phyloP scores from a whole-genome alignment of 2,888 invertebrate genomes.

The Nephrotoma flavescens region DNA sequence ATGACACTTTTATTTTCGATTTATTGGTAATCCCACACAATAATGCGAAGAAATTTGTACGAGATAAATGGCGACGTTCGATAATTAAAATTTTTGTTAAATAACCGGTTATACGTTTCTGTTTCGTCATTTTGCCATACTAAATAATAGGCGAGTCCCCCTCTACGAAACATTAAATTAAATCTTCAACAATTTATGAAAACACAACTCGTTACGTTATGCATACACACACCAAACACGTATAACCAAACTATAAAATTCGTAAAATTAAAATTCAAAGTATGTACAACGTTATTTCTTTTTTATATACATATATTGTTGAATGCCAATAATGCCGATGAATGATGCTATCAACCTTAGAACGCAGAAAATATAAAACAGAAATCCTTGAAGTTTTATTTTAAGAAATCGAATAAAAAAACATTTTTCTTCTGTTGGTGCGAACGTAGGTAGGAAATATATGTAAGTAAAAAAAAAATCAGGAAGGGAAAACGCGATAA shows the following conservation, averaged over 20 bases:
- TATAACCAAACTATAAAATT: background rate
- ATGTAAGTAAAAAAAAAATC: background rate
- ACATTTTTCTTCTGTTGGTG: background rate
- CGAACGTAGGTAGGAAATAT: background rate
- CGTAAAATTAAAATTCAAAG: background rate
- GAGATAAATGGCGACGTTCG: background rate
- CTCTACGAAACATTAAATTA: background rate
- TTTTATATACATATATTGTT: background rate
- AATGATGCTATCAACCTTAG: background rate
- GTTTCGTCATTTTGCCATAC: background rate
- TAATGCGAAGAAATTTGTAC: background rate
- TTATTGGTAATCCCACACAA: background rate
- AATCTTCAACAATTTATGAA: background rate
- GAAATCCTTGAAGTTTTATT: background rate
- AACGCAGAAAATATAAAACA: background rate
- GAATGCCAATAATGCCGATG: background rate
- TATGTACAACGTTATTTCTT: background rate
- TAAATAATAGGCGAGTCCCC: background rate
- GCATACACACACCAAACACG: background rate
- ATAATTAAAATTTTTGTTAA: background rate
- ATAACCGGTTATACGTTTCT: background rate
- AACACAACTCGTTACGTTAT: background rate
- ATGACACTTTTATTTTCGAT: background rate
- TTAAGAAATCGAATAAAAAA: background rate
- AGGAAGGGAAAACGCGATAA: background rate